These are phyloP conservation scores for Drosophila erecta DNA, from an alignment of 1,140 invertebrate species.

Conservation along the genomic window DNA sequence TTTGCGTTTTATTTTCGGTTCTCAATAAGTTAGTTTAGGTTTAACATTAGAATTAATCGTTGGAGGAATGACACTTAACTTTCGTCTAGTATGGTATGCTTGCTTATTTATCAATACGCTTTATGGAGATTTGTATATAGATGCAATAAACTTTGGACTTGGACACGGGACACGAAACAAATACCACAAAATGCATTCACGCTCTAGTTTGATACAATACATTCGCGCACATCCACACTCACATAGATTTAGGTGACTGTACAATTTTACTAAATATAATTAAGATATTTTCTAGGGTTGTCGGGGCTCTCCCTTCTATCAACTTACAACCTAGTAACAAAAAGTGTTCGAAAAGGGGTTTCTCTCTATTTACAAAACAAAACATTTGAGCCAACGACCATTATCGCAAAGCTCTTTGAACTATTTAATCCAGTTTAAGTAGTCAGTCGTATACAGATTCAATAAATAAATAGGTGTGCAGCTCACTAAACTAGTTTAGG, in stretches of 20 bases:
- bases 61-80: conserved; percentile 56
- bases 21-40: conserved; percentile 74
- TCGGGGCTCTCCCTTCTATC: not conserved
- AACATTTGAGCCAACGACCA: conserved; percentile 29
- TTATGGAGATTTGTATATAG: conserved; percentile 18
- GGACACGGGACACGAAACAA: conserved; percentile 63
- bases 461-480: not conserved
- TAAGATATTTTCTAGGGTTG: conserved; percentile 44
- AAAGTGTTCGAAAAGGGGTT: conserved; percentile 30
- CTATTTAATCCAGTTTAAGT: conserved; percentile 21
- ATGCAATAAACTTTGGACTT: conserved; percentile 53
- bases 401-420: conserved; percentile 4
- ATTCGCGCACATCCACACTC: conserved; percentile 17
- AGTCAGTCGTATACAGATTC: conserved; percentile 19
- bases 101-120: conserved; percentile 19
- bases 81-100: conserved; percentile 20
- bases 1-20: conserved; percentile 45
- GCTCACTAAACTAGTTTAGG: not conserved
- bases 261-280: conserved; percentile 60
- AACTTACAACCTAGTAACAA: conserved; percentile 64
- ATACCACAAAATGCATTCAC: conserved; percentile 55
- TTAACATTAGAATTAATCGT: conserved; percentile 67
- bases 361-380: conserved; percentile 69
- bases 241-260: conserved; percentile 60
- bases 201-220: conserved; percentile 8